phyloP scores from a whole-genome alignment of 2,797 vertebrate species.

The Pipistrellus pipistrellus region DNA sequence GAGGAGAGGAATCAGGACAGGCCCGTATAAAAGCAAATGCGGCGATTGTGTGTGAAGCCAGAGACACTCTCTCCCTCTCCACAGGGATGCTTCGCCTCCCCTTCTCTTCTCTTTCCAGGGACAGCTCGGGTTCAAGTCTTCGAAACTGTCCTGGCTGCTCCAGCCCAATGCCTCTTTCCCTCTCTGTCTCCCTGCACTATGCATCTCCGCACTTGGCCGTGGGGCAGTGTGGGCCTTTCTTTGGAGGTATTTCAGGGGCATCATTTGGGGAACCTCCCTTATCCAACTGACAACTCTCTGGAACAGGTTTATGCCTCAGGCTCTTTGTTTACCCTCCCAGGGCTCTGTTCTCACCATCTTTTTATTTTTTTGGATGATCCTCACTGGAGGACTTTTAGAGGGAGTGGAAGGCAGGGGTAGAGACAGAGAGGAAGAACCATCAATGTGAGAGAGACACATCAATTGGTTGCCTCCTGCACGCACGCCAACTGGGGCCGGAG shows the following conservation, averaged over 20 bases:
- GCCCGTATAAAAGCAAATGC: not conserved
- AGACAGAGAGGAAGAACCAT: no score
- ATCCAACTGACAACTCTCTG: not conserved
- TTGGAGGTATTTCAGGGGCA: not conserved
- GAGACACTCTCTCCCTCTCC: not conserved
- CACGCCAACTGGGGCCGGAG: no score
- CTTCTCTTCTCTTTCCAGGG: not conserved
- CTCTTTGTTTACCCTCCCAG: not conserved
- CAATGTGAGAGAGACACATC: no score
- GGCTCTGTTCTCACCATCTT: not conserved
- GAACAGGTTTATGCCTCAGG: not conserved
- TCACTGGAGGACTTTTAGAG: no score
- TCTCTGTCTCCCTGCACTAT: not conserved
- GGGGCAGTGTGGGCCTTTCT: not conserved
- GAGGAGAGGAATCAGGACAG: not conserved
- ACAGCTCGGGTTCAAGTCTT: not conserved
- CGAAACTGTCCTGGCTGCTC: not conserved
- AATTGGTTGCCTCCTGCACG: no score
- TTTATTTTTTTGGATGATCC: no score
- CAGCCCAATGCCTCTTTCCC: not conserved
- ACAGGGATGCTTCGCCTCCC: fast-evolving
- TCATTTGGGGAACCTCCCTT: not conserved
- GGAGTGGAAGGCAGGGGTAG: no score
- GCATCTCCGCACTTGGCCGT: not conserved
- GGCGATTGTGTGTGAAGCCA: fast-evolving